A percentile compares a stretch with the other conserved stretches of the same genome.
These are phyloP conservation scores for Ptychochromis oligacanthus DNA, from an alignment of 2,113 vertebrate species.

Conservation along the genomic window DNA sequence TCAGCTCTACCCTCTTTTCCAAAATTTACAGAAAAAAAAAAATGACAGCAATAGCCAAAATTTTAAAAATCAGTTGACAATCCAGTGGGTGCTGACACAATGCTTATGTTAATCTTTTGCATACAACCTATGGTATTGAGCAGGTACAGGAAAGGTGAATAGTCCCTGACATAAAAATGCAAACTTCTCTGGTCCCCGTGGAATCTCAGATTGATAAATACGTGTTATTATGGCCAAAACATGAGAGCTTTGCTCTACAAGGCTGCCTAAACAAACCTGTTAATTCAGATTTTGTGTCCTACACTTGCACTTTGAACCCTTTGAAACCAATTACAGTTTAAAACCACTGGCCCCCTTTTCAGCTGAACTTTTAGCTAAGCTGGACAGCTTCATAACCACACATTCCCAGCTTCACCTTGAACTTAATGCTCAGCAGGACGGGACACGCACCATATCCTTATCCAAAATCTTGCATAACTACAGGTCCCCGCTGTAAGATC, in stretches of 20 bases:
- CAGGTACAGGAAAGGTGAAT: neutral
- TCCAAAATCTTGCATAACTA: conserved; percentile 36
- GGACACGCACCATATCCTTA: neutral
- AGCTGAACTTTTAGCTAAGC: neutral
- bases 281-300: neutral
- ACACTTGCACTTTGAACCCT: neutral
- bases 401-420: conserved; percentile 2
- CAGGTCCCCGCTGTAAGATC: neutral
- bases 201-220: neutral
- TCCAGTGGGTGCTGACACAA: neutral
- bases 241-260: neutral
- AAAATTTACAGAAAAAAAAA: neutral
- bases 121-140: neutral
- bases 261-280: neutral
- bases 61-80: neutral
- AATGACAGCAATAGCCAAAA: neutral
- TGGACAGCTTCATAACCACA: neutral
- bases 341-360: neutral
- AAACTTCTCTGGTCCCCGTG: neutral
- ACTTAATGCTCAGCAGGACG: neutral
- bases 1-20: neutral
- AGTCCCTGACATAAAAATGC: neutral
- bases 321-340: neutral
- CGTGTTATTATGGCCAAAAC: neutral
- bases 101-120: neutral